Percentiles rank a stretch among this genome's conserved stretches.
These are phyloP conservation scores for Malurus leucopterus DNA, from an alignment of 2,797 vertebrate species.

Conservation along the genomic window DNA sequence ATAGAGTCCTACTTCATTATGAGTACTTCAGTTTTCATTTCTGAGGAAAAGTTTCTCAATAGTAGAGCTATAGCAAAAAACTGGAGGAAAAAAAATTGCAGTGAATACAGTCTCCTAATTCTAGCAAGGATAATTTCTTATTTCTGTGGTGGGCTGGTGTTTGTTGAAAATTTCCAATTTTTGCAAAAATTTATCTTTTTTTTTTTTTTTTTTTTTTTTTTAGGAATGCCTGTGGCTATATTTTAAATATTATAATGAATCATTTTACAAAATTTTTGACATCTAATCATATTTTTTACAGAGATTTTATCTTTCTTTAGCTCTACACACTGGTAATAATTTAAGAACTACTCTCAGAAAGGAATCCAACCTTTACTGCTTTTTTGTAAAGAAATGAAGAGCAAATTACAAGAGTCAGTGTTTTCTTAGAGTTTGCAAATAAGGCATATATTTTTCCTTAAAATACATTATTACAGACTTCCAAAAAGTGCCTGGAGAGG, in stretches of 20 bases:
- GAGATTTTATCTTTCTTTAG: background rate
- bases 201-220: background rate
- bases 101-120: background rate
- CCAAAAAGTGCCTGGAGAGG: background rate
- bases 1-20: background rate
- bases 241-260: background rate
- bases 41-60: background rate
- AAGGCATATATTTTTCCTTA: background rate
- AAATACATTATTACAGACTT: background rate
- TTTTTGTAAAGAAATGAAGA: background rate
- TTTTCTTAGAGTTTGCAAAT: background rate
- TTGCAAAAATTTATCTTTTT: accelerated
- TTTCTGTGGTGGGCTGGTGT: background rate
- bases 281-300: background rate
- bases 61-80: background rate
- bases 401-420: background rate
- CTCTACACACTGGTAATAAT: background rate
- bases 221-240: background rate
- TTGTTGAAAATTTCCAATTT: background rate
- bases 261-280: background rate
- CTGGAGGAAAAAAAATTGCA: accelerated
- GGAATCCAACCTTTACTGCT: accelerated
- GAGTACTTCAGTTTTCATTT: background rate
- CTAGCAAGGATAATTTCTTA: background rate
- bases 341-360: background rate